Evolutionary conservation across 2,113 vertebrate species (phyloP).

Genomic region (Donacobius atricapilla): DNA sequence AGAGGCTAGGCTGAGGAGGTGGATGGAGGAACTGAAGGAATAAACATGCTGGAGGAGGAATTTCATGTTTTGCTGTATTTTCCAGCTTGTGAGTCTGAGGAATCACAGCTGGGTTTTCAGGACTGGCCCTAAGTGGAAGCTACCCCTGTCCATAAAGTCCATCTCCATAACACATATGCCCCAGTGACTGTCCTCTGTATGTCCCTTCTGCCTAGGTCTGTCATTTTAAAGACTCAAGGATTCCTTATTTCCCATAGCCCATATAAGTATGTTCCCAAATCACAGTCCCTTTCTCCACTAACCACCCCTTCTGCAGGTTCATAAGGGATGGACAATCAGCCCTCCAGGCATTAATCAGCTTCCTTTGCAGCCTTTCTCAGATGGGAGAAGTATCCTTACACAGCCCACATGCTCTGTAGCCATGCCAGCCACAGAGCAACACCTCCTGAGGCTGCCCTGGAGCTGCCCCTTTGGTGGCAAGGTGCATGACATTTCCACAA

Average conservation of each 20-base stretch:
- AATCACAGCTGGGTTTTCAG: not conserved
- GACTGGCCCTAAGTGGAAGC: not conserved
- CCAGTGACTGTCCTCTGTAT: not conserved
- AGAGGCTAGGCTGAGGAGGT: not conserved
- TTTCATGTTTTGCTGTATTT: not conserved
- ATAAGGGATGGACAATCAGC: not conserved
- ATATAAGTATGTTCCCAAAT: not conserved
- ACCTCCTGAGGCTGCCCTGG: not conserved
- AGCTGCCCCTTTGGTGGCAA: accelerated
- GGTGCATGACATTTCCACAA: not conserved
- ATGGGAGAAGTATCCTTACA: accelerated
- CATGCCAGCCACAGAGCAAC: not conserved
- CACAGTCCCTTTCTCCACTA: not conserved
- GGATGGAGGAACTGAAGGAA: not conserved
- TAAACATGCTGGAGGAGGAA: not conserved
- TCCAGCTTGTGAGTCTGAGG: not conserved
- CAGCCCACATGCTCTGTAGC: not conserved
- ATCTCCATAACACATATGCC: not conserved
- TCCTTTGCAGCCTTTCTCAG: not conserved
- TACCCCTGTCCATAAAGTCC: not conserved
- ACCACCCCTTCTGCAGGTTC: not conserved
- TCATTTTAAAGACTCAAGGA: not conserved
- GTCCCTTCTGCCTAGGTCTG: not conserved
- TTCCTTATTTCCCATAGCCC: not conserved
- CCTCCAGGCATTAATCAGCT: not conserved